Evolutionary conservation across 2,888 invertebrate species (phyloP).

Genomic region (Apamea sordens): DNA sequence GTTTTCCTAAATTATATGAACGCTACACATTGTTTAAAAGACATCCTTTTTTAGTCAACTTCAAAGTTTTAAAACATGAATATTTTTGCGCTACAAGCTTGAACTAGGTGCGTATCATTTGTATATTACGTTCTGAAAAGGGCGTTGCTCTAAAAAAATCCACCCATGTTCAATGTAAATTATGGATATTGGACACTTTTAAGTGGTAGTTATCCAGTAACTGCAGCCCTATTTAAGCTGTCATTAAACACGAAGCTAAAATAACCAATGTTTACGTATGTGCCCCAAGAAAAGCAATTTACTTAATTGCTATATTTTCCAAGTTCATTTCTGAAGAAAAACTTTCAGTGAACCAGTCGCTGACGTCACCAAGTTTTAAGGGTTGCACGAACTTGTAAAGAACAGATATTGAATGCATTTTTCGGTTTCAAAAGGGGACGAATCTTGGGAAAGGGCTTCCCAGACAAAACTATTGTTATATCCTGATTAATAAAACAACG

Average conservation of each 20-base stretch:
- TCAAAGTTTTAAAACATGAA: neutral
- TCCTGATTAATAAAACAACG: neutral
- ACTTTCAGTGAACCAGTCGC: slow-evolving; percentile 26
- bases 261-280: slow-evolving; percentile 36
- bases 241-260: slow-evolving; percentile 30
- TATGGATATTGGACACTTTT: slow-evolving; percentile 13
- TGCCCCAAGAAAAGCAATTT: slow-evolving; percentile 46
- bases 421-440: neutral
- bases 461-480: neutral
- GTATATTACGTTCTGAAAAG: neutral
- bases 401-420: neutral
- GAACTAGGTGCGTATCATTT: neutral
- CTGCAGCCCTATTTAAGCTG: slow-evolving; percentile 31
- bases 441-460: neutral
- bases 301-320: slow-evolving; percentile 56
- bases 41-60: neutral
- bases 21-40: neutral
- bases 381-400: slow-evolving; percentile 26
- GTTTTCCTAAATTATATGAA: neutral
- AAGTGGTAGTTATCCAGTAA: slow-evolving; percentile 17
- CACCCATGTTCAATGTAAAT: neutral
- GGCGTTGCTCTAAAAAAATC: neutral
- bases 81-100: neutral
- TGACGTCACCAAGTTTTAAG: slow-evolving; percentile 48
- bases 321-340: slow-evolving; percentile 33